Conservation (phyloP, 2,888 invertebrate species). For the Plebejus argus region DNA sequence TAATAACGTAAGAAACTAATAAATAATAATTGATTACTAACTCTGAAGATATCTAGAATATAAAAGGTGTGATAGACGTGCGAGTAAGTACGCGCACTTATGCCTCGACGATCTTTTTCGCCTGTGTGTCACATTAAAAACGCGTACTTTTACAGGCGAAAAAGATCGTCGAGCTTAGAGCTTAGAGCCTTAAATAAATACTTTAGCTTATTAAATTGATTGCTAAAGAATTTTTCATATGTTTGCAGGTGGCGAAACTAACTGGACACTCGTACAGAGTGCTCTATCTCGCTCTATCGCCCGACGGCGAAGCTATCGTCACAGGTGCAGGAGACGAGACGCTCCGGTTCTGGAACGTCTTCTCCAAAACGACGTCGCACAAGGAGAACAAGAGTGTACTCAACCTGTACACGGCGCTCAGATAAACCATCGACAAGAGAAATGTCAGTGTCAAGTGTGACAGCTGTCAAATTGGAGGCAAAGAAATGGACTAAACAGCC, state of each 20-base stretch:
- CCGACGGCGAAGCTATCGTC: constrained; percentile 99
- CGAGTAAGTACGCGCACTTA: too few species aligned
- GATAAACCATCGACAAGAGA: constrained; percentile 53
- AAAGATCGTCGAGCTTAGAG: too few species aligned
- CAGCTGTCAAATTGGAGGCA: constrained; percentile 22
- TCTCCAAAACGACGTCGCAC: constrained; percentile 97
- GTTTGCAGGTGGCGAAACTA: constrained; percentile 92
- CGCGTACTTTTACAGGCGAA: too few species aligned
- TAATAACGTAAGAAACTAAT: too few species aligned
- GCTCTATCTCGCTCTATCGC: constrained; percentile 96
- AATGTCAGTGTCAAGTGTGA: constrained; percentile 23
- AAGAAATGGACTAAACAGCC: neutral
- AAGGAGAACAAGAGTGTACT: constrained; percentile 96
- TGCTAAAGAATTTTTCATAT: constrained; percentile 22
- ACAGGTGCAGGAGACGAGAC: constrained; percentile 99
- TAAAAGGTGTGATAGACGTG: too few species aligned
- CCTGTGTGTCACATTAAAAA: too few species aligned
- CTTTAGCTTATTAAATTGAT: neutral
- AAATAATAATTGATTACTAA: too few species aligned
- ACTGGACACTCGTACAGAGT: constrained; percentile 98
- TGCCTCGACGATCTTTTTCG: too few species aligned
- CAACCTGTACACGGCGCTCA: constrained; percentile 92
- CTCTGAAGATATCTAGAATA: too few species aligned
- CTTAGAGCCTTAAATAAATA: too few species aligned
- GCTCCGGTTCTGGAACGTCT: constrained; percentile 98